Conservation (phyloP, 2,797 vertebrate species). For the Erethizon dorsatum region DNA sequence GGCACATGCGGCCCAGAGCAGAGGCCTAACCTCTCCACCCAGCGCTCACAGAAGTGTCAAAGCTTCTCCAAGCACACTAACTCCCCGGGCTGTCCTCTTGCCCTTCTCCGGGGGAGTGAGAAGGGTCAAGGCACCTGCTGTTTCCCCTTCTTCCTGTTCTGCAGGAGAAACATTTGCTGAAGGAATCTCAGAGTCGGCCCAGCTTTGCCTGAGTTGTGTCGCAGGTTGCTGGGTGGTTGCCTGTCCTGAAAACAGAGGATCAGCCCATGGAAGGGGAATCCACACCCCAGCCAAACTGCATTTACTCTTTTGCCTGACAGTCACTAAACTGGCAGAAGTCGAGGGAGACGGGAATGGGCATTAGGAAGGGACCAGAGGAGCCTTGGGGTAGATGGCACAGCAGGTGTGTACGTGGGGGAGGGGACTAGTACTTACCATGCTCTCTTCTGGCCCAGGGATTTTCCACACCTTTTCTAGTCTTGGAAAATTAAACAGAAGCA, state of each 20-base stretch:
- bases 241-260: background rate
- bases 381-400: background rate
- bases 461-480: slow-evolving; percentile 1
- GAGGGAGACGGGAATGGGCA: background rate
- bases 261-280: accelerated
- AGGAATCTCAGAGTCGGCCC: background rate
- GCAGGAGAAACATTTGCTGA: background rate
- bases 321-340: background rate
- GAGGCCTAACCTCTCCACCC: background rate
- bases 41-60: background rate
- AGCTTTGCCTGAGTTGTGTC: background rate
- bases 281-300: background rate
- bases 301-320: background rate
- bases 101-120: background rate
- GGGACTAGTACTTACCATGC: background rate
- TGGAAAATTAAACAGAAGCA: slow-evolving; percentile 52
- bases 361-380: background rate
- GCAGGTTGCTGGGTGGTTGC: background rate
- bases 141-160: background rate
- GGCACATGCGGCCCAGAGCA: background rate
- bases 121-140: background rate
- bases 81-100: background rate
- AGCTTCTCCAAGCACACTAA: background rate
- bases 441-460: background rate
- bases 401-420: background rate